Evolutionary conservation across 2,888 invertebrate genomes (phyloP).

Genomic region (Idaea straminata): DNA sequence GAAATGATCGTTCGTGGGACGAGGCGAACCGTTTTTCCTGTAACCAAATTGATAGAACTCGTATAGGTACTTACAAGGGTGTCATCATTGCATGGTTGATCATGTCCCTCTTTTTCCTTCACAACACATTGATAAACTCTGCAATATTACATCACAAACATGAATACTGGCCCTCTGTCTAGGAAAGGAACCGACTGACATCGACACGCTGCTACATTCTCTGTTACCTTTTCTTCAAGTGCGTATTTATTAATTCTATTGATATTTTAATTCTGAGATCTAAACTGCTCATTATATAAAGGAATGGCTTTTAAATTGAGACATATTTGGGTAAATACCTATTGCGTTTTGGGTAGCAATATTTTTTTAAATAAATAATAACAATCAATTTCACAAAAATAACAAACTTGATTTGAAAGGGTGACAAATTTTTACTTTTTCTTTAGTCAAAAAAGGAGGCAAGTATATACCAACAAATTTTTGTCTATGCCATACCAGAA

Average conservation of each 20-base stretch:
- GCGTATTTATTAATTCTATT: slow-evolving; percentile 33
- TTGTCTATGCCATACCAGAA: no score
- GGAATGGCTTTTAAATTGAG: slow-evolving; percentile 8
- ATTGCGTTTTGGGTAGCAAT: background rate
- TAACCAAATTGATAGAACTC: slow-evolving; percentile 29
- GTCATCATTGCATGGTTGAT: slow-evolving; percentile 20
- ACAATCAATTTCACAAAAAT: background rate
- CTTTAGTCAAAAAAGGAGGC: background rate
- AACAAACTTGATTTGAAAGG: background rate
- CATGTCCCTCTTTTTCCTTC: slow-evolving; percentile 34
- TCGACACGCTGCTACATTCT: slow-evolving; percentile 5
- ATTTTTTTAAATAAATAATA: background rate
- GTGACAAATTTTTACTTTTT: background rate
- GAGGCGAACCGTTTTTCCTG: slow-evolving; percentile 18
- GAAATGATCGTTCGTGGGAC: slow-evolving; percentile 27
- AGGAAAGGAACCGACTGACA: background rate
- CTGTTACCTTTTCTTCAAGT: slow-evolving; percentile 31
- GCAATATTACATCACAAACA: slow-evolving; percentile 40
- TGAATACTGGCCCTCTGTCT: slow-evolving; percentile 12
- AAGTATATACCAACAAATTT: background rate
- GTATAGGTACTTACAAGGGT: slow-evolving; percentile 48
- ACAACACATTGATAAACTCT: slow-evolving; percentile 50
- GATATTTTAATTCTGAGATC: slow-evolving; percentile 40
- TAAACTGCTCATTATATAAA: slow-evolving; percentile 32
- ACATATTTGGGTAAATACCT: background rate